These are phyloP conservation scores for Griposia aprilina DNA, from an alignment of 2,888 invertebrate species.

Conservation along the genomic window DNA sequence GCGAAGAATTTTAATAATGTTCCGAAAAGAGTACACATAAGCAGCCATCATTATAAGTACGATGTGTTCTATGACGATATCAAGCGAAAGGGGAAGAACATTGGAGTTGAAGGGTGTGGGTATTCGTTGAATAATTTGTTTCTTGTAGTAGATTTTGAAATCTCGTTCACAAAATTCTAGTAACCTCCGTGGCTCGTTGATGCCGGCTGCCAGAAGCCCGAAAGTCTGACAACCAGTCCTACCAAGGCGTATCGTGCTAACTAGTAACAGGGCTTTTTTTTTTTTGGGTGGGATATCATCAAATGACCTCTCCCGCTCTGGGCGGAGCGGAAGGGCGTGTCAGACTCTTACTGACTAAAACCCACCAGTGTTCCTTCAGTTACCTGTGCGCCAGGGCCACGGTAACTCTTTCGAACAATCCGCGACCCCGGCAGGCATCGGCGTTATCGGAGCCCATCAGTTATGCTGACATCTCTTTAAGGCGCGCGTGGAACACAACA, in stretches of 20 bases:
- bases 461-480: too few relatives aligned
- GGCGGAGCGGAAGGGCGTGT: too few relatives aligned
- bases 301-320: too few relatives aligned
- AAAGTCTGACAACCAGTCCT: neutral
- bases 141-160: neutral
- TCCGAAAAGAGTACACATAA: conserved; percentile 69
- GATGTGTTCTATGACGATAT: conserved; percentile 67
- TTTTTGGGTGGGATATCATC: too few relatives aligned
- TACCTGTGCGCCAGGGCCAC: too few relatives aligned
- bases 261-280: too few relatives aligned
- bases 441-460: too few relatives aligned
- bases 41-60: conserved; percentile 71
- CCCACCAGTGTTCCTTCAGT: too few relatives aligned
- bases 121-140: conserved; percentile 10
- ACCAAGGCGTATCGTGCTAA: neutral
- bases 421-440: too few relatives aligned
- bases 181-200: neutral
- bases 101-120: conserved; percentile 10
- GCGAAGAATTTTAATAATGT: conserved; percentile 12
- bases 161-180: neutral
- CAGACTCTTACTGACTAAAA: too few relatives aligned
- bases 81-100: conserved; percentile 4
- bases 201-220: neutral
- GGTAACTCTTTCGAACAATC: too few relatives aligned
- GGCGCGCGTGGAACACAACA: too few relatives aligned